Base-by-base conservation (phyloP, 2,797 vertebrate genomes). In the Xyrichtys novacula region DNA sequence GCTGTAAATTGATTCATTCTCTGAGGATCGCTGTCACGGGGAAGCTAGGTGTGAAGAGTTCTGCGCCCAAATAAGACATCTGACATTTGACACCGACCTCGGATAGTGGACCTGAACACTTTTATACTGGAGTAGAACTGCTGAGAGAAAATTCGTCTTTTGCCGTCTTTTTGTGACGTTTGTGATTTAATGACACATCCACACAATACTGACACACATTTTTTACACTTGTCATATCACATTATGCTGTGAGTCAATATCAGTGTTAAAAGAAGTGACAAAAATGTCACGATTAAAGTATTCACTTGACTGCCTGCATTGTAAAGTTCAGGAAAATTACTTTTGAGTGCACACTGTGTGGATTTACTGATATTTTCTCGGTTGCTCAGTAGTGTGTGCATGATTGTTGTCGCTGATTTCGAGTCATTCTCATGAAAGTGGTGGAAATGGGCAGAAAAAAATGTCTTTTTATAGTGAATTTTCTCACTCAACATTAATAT, bases 1-100 rank as follows among this genome's bases (percentile, higher is more conserved):
- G 90, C 80, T 86, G 91, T 85, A 91, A 94, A 93, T 92, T 89
- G 90, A 92, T 91, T 93, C 84, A 83, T 91, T 86, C 82, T 88
- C 78, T 78, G 72, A 78, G 82, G 80, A 87, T 75, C 67, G 70
- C 84, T 80, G 81, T 88, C 84, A 76, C 71, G 66, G 64, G 49
- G 74, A n/a, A 65, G 73, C 70, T 66, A 62, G 26, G 76, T 80
- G 78, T 70, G 78, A 89, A 80, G 80, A 80, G 68, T 68, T 81
- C 53, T 76, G 63, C 59, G 56, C 59, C 71, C 61, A 76, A 81
- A 36, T 39, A 59, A 82, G 52, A 68, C 60, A 59, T 62, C 59
- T 67, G 68, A 77, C 71, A 58, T 78, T 26, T 78, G 61, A 82
- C 66, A 74, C 55, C n/a, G n/a, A n/a, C n/a, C n/a, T n/a, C n/a